Evolutionary conservation across 2,113 vertebrate species (phyloP), one percentile per base, ranked within the genome.

Genomic region (Forbesichthys papilliferus): DNA sequence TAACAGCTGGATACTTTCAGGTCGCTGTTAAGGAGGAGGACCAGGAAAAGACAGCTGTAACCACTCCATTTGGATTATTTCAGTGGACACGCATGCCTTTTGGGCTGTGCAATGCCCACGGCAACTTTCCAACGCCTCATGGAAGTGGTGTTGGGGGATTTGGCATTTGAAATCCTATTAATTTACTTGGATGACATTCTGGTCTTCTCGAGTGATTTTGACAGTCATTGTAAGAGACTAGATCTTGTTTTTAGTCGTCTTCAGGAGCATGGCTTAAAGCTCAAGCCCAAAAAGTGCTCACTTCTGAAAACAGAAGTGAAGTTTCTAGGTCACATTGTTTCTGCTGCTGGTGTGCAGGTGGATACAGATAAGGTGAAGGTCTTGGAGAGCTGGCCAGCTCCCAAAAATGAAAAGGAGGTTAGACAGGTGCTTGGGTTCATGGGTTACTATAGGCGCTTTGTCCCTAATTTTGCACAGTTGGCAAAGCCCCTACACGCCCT

Each of bases 131-230:
- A 51, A 27, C 48, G 33, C 27, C 48, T 61, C 1, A 77, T 77
- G 69, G 53, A 16, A 7, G 42, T 49, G n/a, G 53, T 49, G 42
- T 56, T 78, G 10, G 74, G 63, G 9, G 48, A 77, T 56, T 49
- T 62, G 33, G 13, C 47, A 2, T 53, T 68, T 14, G 54, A 67
- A 3, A 6, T 58, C 8, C 18, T 75, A n/a, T 42, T 69, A 12
- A 58, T 79, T 12, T 79, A 56, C 34, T 42, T 79, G 9, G 18
- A 73, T 13, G 66, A 74, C 34, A 16, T 70, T 34, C 46, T 77
- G 9, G 51, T 71, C 27, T 61, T 61, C n/a, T 61, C 68, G 1
- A 52, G 58, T 36, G 33, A 49, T 12, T 68, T 68, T 34, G 46
- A 68, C 9, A 48, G 11, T 9, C 66, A 68, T n/a, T 33, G 36